Conservation (phyloP, 2,797 vertebrate genomes). For the Halcyon badia region DNA sequence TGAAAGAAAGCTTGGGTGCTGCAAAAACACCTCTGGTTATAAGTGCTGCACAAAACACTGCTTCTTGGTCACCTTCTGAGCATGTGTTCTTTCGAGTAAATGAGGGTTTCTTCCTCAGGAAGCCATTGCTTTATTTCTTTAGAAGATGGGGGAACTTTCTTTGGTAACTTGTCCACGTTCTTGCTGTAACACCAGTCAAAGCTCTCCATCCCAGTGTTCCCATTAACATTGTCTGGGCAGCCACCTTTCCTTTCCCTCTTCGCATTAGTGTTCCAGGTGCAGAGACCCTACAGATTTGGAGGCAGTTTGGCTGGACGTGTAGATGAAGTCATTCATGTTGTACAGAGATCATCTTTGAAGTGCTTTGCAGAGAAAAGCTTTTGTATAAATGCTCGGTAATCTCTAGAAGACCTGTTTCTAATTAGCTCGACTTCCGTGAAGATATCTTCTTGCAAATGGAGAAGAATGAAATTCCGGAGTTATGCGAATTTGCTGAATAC, state of each 20-base stretch:
- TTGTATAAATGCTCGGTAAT: not conserved
- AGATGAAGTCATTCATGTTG: not conserved
- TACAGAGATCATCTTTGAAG: not conserved
- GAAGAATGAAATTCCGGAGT: not conserved
- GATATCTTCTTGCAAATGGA: not conserved
- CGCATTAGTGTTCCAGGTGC: not conserved
- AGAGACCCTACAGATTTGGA: not conserved
- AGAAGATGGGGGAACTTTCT: not conserved
- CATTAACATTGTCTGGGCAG: not conserved
- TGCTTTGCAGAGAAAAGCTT: not conserved
- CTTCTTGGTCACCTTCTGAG: not conserved
- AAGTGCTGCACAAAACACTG: not conserved
- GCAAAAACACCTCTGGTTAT: not conserved
- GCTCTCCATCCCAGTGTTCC: not conserved
- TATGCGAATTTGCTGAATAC: slow-evolving; percentile 4
- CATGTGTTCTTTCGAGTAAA: not conserved
- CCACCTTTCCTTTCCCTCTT: not conserved
- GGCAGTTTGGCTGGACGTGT: not conserved
- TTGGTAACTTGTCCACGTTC: not conserved
- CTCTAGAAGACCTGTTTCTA: not conserved
- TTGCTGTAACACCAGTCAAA: not conserved
- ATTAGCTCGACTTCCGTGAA: not conserved
- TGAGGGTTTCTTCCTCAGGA: not conserved
- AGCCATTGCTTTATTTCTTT: not conserved
- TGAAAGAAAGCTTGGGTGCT: not conserved